Percentiles rank a stretch among this genome's conserved stretches.
These are phyloP conservation scores for Xestia c-nigrum DNA, from an alignment of 2,888 invertebrate genomes.

Conservation along the genomic window DNA sequence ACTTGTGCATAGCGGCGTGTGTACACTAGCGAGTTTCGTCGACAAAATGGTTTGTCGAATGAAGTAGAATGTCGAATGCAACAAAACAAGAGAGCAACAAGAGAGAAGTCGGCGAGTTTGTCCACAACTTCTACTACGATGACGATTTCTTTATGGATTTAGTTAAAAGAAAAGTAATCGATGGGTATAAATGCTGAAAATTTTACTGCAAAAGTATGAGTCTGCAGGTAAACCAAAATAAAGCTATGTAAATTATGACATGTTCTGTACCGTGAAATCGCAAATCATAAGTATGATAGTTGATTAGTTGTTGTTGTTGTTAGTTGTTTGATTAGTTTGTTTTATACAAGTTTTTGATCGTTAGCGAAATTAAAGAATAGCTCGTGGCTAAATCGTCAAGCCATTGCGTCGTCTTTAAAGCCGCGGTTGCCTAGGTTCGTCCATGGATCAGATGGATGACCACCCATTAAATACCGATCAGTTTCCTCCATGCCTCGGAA, in stretches of 20 bases:
- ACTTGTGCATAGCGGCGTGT: slow-evolving; percentile 32
- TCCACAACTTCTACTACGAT: background rate
- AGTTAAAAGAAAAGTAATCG: background rate
- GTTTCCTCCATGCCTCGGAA: no score
- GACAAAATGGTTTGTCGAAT: background rate
- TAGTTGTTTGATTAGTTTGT: no score
- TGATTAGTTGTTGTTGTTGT: no score
- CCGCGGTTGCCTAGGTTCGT: no score
- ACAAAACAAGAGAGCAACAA: background rate
- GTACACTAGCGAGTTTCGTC: slow-evolving; percentile 14
- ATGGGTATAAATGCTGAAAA: no score
- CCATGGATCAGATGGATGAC: no score
- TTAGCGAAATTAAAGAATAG: no score
- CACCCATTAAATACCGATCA: no score
- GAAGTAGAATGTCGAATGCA: background rate
- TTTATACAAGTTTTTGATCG: background rate
- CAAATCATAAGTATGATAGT: background rate
- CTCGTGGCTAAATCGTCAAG: no score
- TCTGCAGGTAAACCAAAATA: background rate
- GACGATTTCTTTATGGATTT: background rate
- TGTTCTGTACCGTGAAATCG: background rate
- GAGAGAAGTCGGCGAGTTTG: background rate
- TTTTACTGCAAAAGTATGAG: background rate
- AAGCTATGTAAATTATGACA: background rate
- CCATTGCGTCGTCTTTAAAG: no score